phyloP scores from a whole-genome alignment of 2,113 vertebrate genomes.

The Lycaon pictus region DNA sequence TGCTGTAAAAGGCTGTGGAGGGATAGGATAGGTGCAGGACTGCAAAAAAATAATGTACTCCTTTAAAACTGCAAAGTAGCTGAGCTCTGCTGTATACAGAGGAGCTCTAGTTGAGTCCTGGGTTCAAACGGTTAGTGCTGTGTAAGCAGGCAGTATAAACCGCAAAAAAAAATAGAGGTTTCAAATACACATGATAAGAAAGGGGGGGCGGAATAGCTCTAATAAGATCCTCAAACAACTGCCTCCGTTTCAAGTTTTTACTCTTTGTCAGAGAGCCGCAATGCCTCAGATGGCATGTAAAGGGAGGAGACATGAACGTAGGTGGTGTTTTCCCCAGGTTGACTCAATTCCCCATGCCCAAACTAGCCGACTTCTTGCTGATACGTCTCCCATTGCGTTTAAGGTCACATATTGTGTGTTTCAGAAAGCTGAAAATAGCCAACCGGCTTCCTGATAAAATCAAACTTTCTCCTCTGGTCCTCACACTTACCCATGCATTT shows the following conservation, averaged over 20 bases:
- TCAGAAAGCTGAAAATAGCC: not conserved
- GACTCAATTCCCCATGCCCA: not conserved
- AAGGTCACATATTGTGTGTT: not conserved
- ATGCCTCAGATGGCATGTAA: not conserved
- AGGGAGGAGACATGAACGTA: not conserved
- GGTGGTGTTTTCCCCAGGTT: not conserved
- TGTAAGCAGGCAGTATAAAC: not conserved
- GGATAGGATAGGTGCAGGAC: no score
- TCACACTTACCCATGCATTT: not conserved
- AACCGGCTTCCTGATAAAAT: not conserved
- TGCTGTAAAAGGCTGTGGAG: not conserved
- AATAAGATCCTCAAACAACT: not conserved
- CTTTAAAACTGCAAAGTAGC: not conserved
- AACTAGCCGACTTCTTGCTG: not conserved
- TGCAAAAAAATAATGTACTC: not conserved
- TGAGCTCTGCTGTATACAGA: not conserved
- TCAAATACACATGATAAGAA: not conserved
- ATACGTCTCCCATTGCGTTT: not conserved
- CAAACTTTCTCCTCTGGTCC: not conserved
- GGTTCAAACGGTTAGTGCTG: not conserved
- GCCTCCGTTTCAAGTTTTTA: not conserved
- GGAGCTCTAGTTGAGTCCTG: not conserved
- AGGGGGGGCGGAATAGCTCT: not conserved
- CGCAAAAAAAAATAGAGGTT: not conserved
- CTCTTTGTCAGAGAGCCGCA: not conserved